Percentiles rank a stretch among this genome's conserved stretches.
phyloP scores from a whole-genome alignment of 1,140 invertebrate species.

The Scaptomyza montana region DNA sequence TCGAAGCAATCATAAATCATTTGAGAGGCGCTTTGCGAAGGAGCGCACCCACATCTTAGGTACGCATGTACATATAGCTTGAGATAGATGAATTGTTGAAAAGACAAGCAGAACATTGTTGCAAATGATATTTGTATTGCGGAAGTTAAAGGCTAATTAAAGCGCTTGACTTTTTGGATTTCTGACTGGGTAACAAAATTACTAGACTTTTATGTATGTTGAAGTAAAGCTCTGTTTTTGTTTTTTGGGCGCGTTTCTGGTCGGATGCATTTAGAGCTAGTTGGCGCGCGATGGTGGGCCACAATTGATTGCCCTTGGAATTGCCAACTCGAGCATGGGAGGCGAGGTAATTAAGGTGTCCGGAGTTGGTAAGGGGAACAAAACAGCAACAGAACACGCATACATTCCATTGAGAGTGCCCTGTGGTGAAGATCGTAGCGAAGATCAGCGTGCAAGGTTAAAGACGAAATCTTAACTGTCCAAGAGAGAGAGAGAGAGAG shows the following conservation, averaged over 20 bases:
- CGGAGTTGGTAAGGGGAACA: constrained; percentile 13
- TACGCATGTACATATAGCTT: neutral
- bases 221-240: too few relatives aligned
- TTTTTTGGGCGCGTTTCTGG: constrained; percentile 63
- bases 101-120: constrained; percentile 58
- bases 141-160: constrained; percentile 81
- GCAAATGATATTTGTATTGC: constrained; percentile 64
- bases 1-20: constrained; percentile 68
- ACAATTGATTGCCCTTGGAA: constrained; percentile 78
- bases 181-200: constrained; percentile 64
- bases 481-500: constrained; percentile 51
- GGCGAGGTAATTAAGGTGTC: constrained; percentile 49
- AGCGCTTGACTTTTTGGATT: constrained; percentile 60
- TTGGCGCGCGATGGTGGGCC: constrained; percentile 6
- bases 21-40: constrained; percentile 25
- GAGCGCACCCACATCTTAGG: constrained; percentile 65
- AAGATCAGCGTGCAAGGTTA: constrained; percentile 70
- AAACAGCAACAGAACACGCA: constrained; percentile 5
- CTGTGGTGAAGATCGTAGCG: constrained; percentile 61
- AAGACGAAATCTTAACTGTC: constrained; percentile 56
- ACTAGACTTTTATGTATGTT: constrained; percentile 25
- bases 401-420: constrained; percentile 39
- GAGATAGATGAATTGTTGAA: constrained; percentile 11
- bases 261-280: constrained; percentile 71
- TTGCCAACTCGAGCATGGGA: constrained; percentile 75